Conservation (phyloP, 2,113 vertebrate species). For the Stigmatopora nigra region DNA sequence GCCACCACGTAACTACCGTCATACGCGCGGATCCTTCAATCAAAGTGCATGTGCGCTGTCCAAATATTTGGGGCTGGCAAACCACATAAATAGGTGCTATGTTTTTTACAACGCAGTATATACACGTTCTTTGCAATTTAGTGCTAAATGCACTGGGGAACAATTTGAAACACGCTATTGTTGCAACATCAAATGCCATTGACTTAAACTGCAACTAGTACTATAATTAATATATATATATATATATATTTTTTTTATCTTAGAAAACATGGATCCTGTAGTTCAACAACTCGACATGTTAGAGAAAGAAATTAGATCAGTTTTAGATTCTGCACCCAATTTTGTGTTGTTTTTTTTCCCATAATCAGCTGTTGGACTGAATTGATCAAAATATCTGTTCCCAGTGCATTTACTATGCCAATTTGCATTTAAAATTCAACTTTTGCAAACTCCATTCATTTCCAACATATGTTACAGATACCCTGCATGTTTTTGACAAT, state of each 20-base stretch:
- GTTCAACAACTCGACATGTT: too few relatives aligned
- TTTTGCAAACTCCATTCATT: conserved; percentile 27
- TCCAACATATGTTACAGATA: conserved; percentile 43
- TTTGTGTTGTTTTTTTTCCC: too few relatives aligned
- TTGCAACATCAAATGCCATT: too few relatives aligned
- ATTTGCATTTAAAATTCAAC: conserved; percentile 22
- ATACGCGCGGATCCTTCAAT: conserved; percentile 11
- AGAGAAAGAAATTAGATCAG: too few relatives aligned
- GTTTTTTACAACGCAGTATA: conserved; percentile 13
- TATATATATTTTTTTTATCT: too few relatives aligned
- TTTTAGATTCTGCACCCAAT: too few relatives aligned
- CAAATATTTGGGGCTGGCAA: background rate
- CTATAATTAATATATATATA: too few relatives aligned
- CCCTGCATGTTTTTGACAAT: conserved; percentile 9
- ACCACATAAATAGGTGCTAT: conserved; percentile 28
- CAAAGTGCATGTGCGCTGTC: conserved; percentile 44
- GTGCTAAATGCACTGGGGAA: background rate
- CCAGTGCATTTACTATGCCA: background rate
- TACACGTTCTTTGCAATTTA: conserved; percentile 1
- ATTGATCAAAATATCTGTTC: too few relatives aligned
- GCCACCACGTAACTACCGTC: background rate
- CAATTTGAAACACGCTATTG: too few relatives aligned
- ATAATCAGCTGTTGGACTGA: too few relatives aligned
- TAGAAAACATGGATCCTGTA: too few relatives aligned
- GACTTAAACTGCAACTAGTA: too few relatives aligned